Percentiles rank a stretch among this genome's conserved stretches.
Evolutionary conservation across 2,113 vertebrate species (phyloP).

Genomic region (Dolichallabes microphthalmus): DNA sequence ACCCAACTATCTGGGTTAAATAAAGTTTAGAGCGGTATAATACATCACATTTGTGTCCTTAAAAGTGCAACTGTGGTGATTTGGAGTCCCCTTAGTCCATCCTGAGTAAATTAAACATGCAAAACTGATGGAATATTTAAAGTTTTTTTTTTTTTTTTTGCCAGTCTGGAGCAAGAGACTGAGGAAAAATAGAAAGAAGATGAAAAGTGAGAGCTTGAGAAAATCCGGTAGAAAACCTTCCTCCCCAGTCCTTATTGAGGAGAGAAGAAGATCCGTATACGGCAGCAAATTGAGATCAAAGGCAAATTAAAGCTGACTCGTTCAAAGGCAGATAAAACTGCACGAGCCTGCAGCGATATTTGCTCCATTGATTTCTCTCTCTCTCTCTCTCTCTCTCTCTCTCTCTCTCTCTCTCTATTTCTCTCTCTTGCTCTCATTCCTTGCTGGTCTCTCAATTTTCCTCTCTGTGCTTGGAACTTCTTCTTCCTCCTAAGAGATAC

Average conservation of each 20-base stretch:
- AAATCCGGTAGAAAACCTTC: slow-evolving; percentile 66
- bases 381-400: slow-evolving; percentile 61
- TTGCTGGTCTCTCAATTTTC: slow-evolving; percentile 1
- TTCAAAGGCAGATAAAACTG: slow-evolving; percentile 80
- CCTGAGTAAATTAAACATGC: slow-evolving; percentile 28
- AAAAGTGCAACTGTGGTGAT: slow-evolving; percentile 33
- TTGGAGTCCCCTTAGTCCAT: slow-evolving; percentile 41
- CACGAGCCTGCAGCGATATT: slow-evolving; percentile 74
- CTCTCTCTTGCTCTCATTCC: slow-evolving; percentile 30
- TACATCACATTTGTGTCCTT: slow-evolving; percentile 38
- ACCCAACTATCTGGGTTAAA: slow-evolving; percentile 36
- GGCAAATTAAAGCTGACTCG: slow-evolving; percentile 80
- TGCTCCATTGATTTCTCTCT: slow-evolving; percentile 78
- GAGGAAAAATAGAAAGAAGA: not conserved
- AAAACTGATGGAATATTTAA: slow-evolving; percentile 32
- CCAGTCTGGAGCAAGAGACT: slow-evolving; percentile 23
- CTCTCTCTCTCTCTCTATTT: slow-evolving; percentile 34
- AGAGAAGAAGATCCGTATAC: slow-evolving; percentile 68
- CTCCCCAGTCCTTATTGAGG: slow-evolving; percentile 67
- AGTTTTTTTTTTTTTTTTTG: not conserved
- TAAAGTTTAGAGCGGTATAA: slow-evolving; percentile 25
- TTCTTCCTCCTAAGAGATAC: slow-evolving; percentile 55
- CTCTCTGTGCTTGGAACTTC: slow-evolving; percentile 27
- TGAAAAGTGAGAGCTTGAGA: slow-evolving; percentile 37
- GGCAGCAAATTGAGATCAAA: slow-evolving; percentile 81